Percentiles rank a stretch among this genome's conserved stretches.
Conservation (phyloP, 2,888 invertebrate species). For the Sinohyriopsis cumingii region DNA sequence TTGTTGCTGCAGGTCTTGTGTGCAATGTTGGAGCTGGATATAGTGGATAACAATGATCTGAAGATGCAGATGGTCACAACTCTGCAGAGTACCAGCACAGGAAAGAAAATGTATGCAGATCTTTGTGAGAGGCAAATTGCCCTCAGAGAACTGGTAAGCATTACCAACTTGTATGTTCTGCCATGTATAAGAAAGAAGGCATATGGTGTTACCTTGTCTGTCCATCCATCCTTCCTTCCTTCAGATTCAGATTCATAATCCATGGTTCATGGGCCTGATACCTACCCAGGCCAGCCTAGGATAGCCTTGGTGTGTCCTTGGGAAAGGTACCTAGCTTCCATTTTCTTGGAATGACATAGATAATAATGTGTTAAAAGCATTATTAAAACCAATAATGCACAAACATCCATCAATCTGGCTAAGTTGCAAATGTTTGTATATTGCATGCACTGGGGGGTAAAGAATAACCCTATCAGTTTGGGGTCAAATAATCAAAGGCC, state of each 20-base stretch:
- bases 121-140: conserved; percentile 83
- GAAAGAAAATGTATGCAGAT: conserved; percentile 80
- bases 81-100: conserved; percentile 81
- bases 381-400: too few relatives aligned
- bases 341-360: too few relatives aligned
- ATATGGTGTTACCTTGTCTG: not conserved
- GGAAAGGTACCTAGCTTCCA: too few relatives aligned
- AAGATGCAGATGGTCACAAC: conserved; percentile 82
- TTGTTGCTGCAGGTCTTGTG: conserved; percentile 77
- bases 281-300: too few relatives aligned
- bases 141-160: conserved; percentile 80
- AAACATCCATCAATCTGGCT: too few relatives aligned
- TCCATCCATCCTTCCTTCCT: not conserved
- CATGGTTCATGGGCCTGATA: not conserved
- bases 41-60: conserved; percentile 76
- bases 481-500: too few relatives aligned
- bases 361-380: too few relatives aligned
- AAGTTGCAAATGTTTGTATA: too few relatives aligned
- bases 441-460: too few relatives aligned
- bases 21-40: conserved; percentile 85
- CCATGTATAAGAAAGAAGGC: too few relatives aligned
- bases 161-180: not conserved
- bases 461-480: too few relatives aligned
- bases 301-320: too few relatives aligned
- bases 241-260: not conserved